These are phyloP conservation scores for Erpornis zantholeuca DNA, from an alignment of 2,113 vertebrate genomes.

Conservation along the genomic window DNA sequence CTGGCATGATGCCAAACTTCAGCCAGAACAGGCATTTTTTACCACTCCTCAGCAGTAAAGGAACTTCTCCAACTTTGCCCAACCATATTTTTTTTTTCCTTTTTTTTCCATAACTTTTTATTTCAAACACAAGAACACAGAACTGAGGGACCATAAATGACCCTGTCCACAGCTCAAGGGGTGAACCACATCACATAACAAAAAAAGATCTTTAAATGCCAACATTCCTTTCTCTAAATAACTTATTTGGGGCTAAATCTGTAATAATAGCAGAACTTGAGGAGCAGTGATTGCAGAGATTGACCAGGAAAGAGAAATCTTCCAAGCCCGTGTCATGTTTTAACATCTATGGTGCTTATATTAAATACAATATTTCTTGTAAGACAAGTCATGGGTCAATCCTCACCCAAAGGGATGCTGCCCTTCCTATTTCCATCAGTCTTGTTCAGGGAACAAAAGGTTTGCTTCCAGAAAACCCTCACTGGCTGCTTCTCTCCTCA, in stretches of 20 bases:
- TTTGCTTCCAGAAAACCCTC: background rate
- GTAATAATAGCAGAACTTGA: background rate
- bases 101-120: rapidly evolving
- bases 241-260: too few relatives aligned
- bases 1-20: background rate
- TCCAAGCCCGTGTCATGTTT: rapidly evolving
- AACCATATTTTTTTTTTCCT: background rate
- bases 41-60: background rate
- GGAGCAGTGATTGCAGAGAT: background rate
- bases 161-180: background rate
- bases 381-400: rapidly evolving
- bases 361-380: background rate
- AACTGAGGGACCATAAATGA: background rate
- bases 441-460: background rate
- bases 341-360: background rate
- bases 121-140: background rate
- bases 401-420: background rate
- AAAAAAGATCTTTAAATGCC: background rate
- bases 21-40: background rate
- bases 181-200: rapidly evolving
- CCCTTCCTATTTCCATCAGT: background rate
- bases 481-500: background rate
- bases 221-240: background rate
- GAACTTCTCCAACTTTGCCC: background rate
- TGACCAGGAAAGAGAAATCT: background rate